Base-by-base conservation (phyloP, 2,113 vertebrate genomes). In the Calonectris borealis region DNA sequence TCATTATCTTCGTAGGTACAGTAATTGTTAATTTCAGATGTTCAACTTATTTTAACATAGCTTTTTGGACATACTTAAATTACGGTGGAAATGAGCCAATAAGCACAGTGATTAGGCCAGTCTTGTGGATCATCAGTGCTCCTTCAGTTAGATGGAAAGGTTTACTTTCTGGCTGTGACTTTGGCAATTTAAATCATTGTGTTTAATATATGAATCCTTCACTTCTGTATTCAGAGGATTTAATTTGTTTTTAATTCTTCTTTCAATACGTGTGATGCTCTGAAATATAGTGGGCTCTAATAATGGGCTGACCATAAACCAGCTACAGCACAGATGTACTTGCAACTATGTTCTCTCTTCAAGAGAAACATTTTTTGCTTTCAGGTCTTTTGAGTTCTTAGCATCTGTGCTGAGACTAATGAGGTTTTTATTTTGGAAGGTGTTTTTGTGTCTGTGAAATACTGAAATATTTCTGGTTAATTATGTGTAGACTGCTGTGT, bases 401-500 rank as follows among this genome's bases (percentile, higher is more conserved):
- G 52, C 46, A 9, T 6, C 36, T 52, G n/a, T n/a, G 20, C 25
- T 32, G 48, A 46, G 32, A 18, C 24, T 49, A 8, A 19, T 3
- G 32, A 31, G 75, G 32, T 5, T 24, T 83, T 48, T 26, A 3
- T 42, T 49, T 16, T 34, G 44, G 44, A 46, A 62, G 34, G 12
- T 58, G 49, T 2, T 40, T 48, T 46, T 40, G 32, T 80, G 81
- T 62, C 42, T 38, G 36, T 34, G 49, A 54, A 77, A 70, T 42
- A 17, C 13, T 17, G 70, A 21, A 42, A 26, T n/a, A 6, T 38
- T 68, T 31, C 52, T 49, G 20, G 51, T 42, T 60, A 12, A 17
- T 52, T 69, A 9, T 0, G 0, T 17, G 3, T 9, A 9, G 44
- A 4, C 5, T 17, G 22, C n/a, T 13, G 24, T 6, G 36, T 73